These are phyloP conservation scores for Synanthedon vespiformis DNA, from an alignment of 2,888 invertebrate genomes.

Conservation along the genomic window DNA sequence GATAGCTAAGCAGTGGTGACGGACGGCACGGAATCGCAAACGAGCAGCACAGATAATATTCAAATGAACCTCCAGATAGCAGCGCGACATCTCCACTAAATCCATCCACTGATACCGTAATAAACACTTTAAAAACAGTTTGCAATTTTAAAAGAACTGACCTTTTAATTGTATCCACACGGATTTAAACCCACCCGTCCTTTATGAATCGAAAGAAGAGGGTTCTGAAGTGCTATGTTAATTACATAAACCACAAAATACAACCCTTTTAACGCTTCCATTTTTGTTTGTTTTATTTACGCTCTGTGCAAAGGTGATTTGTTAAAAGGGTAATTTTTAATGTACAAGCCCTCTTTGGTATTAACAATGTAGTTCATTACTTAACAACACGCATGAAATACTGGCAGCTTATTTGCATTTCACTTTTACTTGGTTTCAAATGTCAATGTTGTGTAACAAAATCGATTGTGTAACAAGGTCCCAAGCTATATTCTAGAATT, in stretches of 20 bases:
- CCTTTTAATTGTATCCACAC: constrained; percentile 9
- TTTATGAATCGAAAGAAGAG: constrained; percentile 37
- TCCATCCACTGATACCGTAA: not conserved
- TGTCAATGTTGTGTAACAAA: too few species aligned
- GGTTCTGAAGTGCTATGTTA: constrained; percentile 37
- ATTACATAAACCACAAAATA: constrained; percentile 36
- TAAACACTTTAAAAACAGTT: not conserved
- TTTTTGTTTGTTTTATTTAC: constrained; percentile 25
- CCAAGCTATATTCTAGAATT: too few species aligned
- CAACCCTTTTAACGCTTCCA: constrained; percentile 38
- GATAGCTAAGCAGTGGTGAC: not conserved
- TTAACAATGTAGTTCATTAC: not conserved
- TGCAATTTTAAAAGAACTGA: not conserved
- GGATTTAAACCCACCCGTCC: constrained; percentile 24
- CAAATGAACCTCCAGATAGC: constrained; percentile 12
- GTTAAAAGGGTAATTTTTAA: constrained; percentile 10
- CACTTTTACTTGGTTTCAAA: too few species aligned
- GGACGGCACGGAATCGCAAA: not conserved
- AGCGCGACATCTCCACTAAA: constrained; percentile 5
- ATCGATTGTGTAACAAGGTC: too few species aligned
- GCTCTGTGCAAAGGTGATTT: constrained; percentile 20
- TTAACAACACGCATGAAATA: not conserved
- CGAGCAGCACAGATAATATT: constrained; percentile 9
- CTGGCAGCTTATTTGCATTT: too few species aligned
- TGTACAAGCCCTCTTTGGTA: not conserved